Evolutionary conservation across 2,797 vertebrate species (phyloP), one percentile per base, ranked within the genome.

Genomic region (Alca torda): DNA sequence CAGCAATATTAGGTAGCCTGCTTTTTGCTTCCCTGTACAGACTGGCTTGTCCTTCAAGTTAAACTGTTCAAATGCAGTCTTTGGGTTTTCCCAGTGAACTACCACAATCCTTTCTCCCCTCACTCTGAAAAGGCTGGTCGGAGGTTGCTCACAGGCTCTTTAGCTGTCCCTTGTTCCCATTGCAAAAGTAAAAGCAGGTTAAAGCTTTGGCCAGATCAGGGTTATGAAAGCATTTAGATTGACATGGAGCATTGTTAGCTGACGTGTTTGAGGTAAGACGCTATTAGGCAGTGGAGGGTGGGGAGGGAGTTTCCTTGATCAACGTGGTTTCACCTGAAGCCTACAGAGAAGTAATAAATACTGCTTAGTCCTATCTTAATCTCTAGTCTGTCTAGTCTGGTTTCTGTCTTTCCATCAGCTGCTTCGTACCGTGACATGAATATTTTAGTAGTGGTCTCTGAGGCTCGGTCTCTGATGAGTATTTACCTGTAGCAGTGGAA

Each of bases 231-330:
- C 31, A 35, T 65, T 91, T 74, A 51, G 89, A 57, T 39, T 85
- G 68, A 85, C 75, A 61, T 1, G 35, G 64, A 87, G 57, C 68
- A 95, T 93, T 93, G 69, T 93, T 76, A 80, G 68, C 15, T 94
- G 87, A 89, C 1, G 10, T 85, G 81, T 69, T 77, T 74, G 50
- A 77, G 69, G 65, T 7, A 17, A 87, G 89, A 82, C 0, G 1
- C 67, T 76, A 37, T 84, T 87, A 89, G 24, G 60, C 51, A 37
- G 56, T 25, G 48, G 26, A 95, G 91, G 85, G 69, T 86, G 80
- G 77, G 43, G 73, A 95, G 69, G 80, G 80, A 93, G 93, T 95
- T 95, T 73, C 84, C 89, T 90, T 78, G 65, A 73, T 92, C 46
- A 45, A 25, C 0, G 3, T 93, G 59, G 65, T 91, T 96, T 96